These are phyloP conservation scores for Gnathonemus longibarbis DNA, from an alignment of 2,113 vertebrate species.

Conservation along the genomic window DNA sequence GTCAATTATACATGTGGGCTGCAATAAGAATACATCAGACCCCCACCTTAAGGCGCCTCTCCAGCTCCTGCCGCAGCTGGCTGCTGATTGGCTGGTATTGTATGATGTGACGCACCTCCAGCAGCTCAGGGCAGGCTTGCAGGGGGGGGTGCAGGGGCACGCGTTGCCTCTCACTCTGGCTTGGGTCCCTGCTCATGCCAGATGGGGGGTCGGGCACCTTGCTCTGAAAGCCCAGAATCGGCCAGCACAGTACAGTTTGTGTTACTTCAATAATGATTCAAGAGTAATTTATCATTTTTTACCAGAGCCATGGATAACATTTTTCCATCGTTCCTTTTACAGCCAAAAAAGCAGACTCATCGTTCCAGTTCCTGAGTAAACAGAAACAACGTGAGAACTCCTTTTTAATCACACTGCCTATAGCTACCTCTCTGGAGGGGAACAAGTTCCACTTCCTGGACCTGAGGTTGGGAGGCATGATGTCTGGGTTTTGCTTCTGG, in stretches of 20 bases:
- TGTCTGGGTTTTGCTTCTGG: slow-evolving; percentile 62
- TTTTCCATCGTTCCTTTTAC: background rate
- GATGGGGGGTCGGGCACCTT: slow-evolving; percentile 47
- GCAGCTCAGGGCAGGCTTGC: slow-evolving; percentile 62
- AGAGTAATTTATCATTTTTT: background rate
- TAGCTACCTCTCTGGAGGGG: slow-evolving; percentile 63
- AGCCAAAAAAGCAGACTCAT: background rate
- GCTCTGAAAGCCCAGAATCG: slow-evolving; percentile 46
- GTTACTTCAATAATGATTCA: background rate
- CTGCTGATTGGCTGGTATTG: slow-evolving; percentile 60
- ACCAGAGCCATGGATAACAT: background rate
- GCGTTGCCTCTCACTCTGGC: slow-evolving; percentile 38
- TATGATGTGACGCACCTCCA: slow-evolving; percentile 72
- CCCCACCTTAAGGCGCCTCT: slow-evolving; percentile 72
- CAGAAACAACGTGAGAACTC: background rate
- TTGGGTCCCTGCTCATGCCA: slow-evolving; percentile 56
- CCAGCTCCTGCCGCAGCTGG: slow-evolving; percentile 55
- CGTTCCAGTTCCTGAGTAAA: background rate
- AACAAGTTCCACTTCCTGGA: slow-evolving; percentile 60
- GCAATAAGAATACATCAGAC: background rate
- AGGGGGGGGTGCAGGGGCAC: slow-evolving; percentile 23
- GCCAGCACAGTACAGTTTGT: background rate
- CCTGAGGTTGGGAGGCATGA: slow-evolving; percentile 69
- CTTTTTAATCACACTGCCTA: too few species aligned
- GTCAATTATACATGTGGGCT: background rate